A percentile compares a stretch with the other conserved stretches of the same genome.
These are phyloP conservation scores for Apoda limacodes DNA, from an alignment of 2,888 invertebrate species.

Conservation along the genomic window DNA sequence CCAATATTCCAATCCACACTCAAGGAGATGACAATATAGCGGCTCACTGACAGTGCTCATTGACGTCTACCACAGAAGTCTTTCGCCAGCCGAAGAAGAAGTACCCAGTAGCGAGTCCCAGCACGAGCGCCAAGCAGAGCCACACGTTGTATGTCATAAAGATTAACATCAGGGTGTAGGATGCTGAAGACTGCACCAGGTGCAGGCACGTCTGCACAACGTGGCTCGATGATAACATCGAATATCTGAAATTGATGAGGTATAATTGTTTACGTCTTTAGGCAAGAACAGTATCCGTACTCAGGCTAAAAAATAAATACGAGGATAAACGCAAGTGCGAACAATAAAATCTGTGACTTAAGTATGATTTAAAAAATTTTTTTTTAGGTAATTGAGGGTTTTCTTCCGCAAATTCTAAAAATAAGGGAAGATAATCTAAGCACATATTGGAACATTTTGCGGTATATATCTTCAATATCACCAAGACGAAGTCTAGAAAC, in stretches of 20 bases:
- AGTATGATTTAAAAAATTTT: no score
- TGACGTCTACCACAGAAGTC: slow-evolving; percentile 88
- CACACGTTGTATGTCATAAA: slow-evolving; percentile 98
- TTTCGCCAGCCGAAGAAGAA: slow-evolving; percentile 97
- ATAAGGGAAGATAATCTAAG: no score
- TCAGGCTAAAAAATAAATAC: no score
- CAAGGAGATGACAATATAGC: slow-evolving; percentile 1
- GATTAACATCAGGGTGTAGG: slow-evolving; percentile 94
- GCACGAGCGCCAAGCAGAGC: slow-evolving; percentile 88
- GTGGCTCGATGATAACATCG: slow-evolving; percentile 86
- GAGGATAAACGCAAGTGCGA: no score
- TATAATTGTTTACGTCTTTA: no score
- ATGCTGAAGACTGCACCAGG: slow-evolving; percentile 87
- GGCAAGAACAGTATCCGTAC: no score
- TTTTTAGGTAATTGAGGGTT: no score
- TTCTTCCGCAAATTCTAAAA: no score
- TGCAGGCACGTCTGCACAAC: slow-evolving; percentile 87
- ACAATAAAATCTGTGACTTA: no score
- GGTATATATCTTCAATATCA: no score
- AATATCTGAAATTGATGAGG: slow-evolving; percentile 71
- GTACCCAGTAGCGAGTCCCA: slow-evolving; percentile 92
- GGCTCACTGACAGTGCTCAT: slow-evolving; percentile 95
- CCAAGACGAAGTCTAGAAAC: no score
- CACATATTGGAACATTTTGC: no score
- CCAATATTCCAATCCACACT: not conserved